These are phyloP conservation scores for Scaptomyza caliginosa DNA, from an alignment of 2,888 invertebrate genomes.

Conservation along the genomic window DNA sequence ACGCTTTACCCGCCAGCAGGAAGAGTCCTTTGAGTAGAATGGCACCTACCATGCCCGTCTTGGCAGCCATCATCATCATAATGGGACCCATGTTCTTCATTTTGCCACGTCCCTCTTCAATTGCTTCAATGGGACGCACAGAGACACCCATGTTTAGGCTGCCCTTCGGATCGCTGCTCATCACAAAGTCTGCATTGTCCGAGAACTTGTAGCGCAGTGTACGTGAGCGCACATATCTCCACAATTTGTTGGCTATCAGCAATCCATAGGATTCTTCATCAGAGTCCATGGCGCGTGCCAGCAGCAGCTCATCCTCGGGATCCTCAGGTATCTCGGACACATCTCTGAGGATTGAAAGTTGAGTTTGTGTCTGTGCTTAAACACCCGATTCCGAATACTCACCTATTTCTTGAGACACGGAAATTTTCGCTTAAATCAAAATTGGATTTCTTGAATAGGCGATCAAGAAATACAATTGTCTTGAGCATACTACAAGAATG, in stretches of 20 bases:
- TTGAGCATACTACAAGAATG: conserved; percentile 93
- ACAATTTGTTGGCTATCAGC: conserved; percentile 90
- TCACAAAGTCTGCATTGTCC: conserved; percentile 91
- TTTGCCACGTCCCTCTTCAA: conserved; percentile 88
- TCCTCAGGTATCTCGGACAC: conserved; percentile 83
- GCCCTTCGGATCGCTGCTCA: conserved; percentile 88
- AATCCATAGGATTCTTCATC: conserved; percentile 87
- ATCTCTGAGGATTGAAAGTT: conserved; percentile 61
- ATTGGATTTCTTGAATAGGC: conserved; percentile 91
- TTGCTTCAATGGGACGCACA: conserved; percentile 86
- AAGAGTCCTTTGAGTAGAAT: conserved; percentile 92
- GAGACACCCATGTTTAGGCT: conserved; percentile 87
- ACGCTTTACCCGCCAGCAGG: conserved; percentile 92
- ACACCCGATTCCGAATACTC: conserved; percentile 22
- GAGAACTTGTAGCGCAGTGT: conserved; percentile 91
- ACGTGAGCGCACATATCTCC: conserved; percentile 90
- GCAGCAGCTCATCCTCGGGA: conserved; percentile 86
- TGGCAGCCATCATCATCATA: conserved; percentile 90
- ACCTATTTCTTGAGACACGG: conserved; percentile 90
- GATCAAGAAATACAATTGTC: conserved; percentile 92
- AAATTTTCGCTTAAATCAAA: conserved; percentile 91
- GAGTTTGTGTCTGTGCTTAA: neutral
- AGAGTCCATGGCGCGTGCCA: conserved; percentile 84
- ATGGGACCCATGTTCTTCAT: conserved; percentile 90
- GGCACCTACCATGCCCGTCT: conserved; percentile 92